phyloP scores from a whole-genome alignment of 2,113 vertebrate genomes.

The Desmodus rotundus region DNA sequence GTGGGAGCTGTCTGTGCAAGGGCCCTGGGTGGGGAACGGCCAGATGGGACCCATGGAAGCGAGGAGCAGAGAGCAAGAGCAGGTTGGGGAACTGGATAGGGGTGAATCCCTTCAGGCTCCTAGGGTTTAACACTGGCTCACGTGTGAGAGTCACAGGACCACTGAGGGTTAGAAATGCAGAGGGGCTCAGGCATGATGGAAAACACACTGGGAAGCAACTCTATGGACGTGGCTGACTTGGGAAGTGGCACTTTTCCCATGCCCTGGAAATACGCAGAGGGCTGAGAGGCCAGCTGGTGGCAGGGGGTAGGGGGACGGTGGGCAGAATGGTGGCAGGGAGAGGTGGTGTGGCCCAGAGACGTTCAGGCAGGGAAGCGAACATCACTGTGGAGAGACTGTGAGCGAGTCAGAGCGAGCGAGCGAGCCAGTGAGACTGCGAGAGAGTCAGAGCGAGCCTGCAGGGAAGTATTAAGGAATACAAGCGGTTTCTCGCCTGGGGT shows the following conservation, averaged over 20 bases:
- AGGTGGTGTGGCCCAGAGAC: neutral
- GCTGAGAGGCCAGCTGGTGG: neutral
- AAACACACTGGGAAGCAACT: neutral
- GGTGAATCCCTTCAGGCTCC: neutral
- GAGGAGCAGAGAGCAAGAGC: too few species aligned
- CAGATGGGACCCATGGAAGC: too few species aligned
- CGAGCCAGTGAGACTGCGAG: too few species aligned
- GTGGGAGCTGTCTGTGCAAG: neutral
- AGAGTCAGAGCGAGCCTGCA: fast-evolving
- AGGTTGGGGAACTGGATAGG: neutral
- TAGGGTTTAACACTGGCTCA: neutral
- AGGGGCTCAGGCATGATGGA: neutral
- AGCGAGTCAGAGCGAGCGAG: too few species aligned
- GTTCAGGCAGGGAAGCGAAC: neutral
- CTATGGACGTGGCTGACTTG: neutral
- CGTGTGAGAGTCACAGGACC: neutral
- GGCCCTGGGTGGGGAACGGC: too few species aligned
- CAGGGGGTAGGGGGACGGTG: neutral
- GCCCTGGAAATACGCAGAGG: neutral
- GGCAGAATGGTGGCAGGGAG: neutral
- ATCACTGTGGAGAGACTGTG: neutral
- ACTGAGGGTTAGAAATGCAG: neutral
- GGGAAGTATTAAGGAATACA: neutral
- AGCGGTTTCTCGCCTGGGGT: neutral
- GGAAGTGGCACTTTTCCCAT: neutral